Evolutionary conservation across 2,888 invertebrate species (phyloP), one percentile per base, ranked within the genome.

Genomic region (Stegophylla sp.): DNA sequence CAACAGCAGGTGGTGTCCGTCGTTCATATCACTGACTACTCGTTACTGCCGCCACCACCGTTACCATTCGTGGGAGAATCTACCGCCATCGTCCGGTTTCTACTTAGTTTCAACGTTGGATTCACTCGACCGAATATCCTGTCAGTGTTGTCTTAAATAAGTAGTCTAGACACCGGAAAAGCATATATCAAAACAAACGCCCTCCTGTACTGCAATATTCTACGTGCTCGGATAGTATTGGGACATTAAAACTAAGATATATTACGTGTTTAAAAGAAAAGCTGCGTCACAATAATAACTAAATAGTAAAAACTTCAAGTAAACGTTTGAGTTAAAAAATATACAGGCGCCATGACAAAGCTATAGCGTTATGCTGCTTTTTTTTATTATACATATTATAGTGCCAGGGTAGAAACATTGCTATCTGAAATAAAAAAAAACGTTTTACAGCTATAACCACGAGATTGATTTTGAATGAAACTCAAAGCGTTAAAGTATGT

Each of bases 71-170:
- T 76, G 75, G 53, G 75, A 76, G 53, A 76, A 66, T 76, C 53
- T 41, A 64, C 41, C n/a, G 51, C 26, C 23, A 17, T 48, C 64
- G 75, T 76, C 75, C 64, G 75, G 75, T 76, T 51, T 66, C 20
- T 53, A 26, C 20, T 73, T 7, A 26, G 53, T 66, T 76, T 66
- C 66, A 51, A 53, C 75, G 74, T 75, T n/a, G 66, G 51, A n/a
- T 53, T 41, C 75, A 76, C 75, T 76, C 75, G 64, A 76, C 75
- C 75, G 75, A 76, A 76, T 53, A 76, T 76, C 75, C 75, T 76
- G 75, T 64, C 75, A 23, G 64, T 51, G 28, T n/a, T 45, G 17
- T 20, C 51, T 15, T 72, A 72, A 56, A 56, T 23, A 56, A 34
- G n/a, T 4, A 28, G 63, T 53, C 41, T 20, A n/a, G 23, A 64